Percentiles rank a stretch among this genome's conserved stretches.
Evolutionary conservation across 2,888 invertebrate genomes (phyloP).

Genomic region (Lordiphosa andalusiaca): DNA sequence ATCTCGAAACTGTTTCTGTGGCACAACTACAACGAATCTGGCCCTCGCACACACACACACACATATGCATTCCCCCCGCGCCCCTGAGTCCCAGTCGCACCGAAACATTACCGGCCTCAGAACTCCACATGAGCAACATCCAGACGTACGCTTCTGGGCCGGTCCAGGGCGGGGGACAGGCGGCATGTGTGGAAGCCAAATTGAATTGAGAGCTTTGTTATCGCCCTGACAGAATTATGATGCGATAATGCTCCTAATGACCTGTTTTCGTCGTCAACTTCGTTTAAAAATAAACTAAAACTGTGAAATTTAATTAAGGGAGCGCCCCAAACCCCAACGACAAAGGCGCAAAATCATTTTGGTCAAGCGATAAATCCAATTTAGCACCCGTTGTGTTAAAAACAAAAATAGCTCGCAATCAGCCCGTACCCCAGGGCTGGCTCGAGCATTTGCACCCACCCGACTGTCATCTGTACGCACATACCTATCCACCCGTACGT

Average conservation of each 20-base stretch:
- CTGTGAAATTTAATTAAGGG: conserved; percentile 67
- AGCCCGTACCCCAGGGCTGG: conserved; percentile 42
- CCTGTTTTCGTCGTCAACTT: conserved; percentile 71
- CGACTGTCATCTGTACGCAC: conserved; percentile 12
- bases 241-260: conserved; percentile 73
- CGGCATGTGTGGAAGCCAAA: conserved; percentile 50
- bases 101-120: conserved; percentile 43
- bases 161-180: not conserved
- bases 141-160: conserved; percentile 8
- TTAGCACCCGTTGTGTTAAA: conserved; percentile 58
- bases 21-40: conserved; percentile 62
- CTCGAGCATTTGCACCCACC: conserved; percentile 2
- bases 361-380: conserved; percentile 68
- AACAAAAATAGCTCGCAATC: conserved; percentile 58
- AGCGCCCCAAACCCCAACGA: conserved; percentile 11
- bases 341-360: conserved; percentile 59
- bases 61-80: conserved; percentile 21
- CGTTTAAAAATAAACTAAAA: conserved; percentile 72
- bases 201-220: conserved; percentile 69
- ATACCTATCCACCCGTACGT: conserved; percentile 1
- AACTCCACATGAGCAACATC: conserved; percentile 36
- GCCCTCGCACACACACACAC: conserved; percentile 14
- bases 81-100: conserved; percentile 22
- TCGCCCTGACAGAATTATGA: conserved; percentile 73
- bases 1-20: conserved; percentile 53